These are phyloP conservation scores for Gastrophryne carolinensis DNA, from an alignment of 2,797 vertebrate species.

Conservation along the genomic window DNA sequence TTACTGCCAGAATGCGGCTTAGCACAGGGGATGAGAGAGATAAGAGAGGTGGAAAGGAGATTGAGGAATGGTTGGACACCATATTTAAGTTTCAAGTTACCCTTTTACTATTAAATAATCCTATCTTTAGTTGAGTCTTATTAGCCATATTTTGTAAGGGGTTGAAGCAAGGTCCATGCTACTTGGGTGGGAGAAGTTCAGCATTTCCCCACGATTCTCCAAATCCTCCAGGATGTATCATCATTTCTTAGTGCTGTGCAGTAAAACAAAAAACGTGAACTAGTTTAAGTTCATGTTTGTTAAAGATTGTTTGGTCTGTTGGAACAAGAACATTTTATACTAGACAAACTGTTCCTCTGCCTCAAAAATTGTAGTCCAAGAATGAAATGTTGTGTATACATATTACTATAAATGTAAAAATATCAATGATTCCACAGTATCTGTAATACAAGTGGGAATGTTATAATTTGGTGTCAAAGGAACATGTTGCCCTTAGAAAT, in stretches of 20 bases:
- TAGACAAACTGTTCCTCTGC: background rate
- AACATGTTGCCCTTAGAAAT: too few species aligned
- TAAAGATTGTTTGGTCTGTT: background rate
- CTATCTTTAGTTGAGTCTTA: background rate
- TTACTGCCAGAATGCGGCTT: too few species aligned
- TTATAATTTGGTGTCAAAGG: too few species aligned
- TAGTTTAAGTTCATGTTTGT: background rate
- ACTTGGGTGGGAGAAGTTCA: conserved; percentile 8
- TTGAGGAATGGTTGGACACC: too few species aligned
- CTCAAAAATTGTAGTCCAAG: too few species aligned
- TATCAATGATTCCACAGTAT: too few species aligned
- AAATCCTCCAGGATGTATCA: conserved; percentile 7
- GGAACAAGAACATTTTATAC: background rate
- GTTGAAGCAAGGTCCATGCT: background rate
- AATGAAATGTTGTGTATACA: too few species aligned
- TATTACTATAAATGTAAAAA: too few species aligned
- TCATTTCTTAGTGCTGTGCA: background rate
- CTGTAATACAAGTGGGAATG: too few species aligned
- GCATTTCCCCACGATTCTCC: conserved; percentile 5
- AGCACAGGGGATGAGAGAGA: too few species aligned
- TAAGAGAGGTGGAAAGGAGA: too few species aligned
- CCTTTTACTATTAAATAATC: background rate
- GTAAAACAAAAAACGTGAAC: background rate
- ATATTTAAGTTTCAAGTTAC: background rate
- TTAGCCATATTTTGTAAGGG: background rate